phyloP scores from a whole-genome alignment of 2,797 vertebrate species.

The Menidia menidia region DNA sequence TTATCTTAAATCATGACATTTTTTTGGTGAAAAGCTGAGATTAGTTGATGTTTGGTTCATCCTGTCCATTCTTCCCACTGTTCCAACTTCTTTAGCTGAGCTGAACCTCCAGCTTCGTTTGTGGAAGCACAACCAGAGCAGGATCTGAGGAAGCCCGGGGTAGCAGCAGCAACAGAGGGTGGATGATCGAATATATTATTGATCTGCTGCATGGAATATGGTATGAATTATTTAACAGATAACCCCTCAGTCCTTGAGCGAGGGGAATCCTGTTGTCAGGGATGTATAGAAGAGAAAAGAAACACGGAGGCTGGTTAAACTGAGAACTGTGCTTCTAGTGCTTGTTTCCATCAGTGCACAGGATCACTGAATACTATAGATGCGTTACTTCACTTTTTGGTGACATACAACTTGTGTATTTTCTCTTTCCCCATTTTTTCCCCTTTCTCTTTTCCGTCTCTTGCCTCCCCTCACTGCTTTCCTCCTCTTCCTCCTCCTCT shows the following conservation, averaged over 20 bases:
- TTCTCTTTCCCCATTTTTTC: slow-evolving; percentile 22
- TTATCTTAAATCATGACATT: slow-evolving; percentile 24
- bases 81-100: not conserved
- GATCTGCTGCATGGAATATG: slow-evolving; percentile 71
- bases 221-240: slow-evolving; percentile 72
- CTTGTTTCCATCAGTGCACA: slow-evolving; percentile 38
- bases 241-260: slow-evolving; percentile 48
- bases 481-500: slow-evolving; percentile 14
- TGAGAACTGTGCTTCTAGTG: slow-evolving; percentile 45
- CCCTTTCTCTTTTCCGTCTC: slow-evolving; percentile 5
- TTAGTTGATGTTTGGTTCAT: slow-evolving; percentile 33
- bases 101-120: slow-evolving; percentile 10
- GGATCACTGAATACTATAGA: slow-evolving; percentile 45
- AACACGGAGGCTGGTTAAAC: slow-evolving; percentile 23
- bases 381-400: slow-evolving; percentile 34
- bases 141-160: slow-evolving; percentile 45
- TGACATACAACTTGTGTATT: slow-evolving; percentile 46
- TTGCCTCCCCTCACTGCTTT: not conserved
- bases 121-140: slow-evolving; percentile 29
- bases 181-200: slow-evolving; percentile 77
- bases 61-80: not conserved
- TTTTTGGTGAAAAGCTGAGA: slow-evolving; percentile 37
- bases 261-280: slow-evolving; percentile 55
- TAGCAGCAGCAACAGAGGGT: slow-evolving; percentile 53
- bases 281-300: slow-evolving; percentile 33